These are phyloP conservation scores for Microchrysa polita DNA, from an alignment of 2,888 invertebrate species.

Conservation along the genomic window DNA sequence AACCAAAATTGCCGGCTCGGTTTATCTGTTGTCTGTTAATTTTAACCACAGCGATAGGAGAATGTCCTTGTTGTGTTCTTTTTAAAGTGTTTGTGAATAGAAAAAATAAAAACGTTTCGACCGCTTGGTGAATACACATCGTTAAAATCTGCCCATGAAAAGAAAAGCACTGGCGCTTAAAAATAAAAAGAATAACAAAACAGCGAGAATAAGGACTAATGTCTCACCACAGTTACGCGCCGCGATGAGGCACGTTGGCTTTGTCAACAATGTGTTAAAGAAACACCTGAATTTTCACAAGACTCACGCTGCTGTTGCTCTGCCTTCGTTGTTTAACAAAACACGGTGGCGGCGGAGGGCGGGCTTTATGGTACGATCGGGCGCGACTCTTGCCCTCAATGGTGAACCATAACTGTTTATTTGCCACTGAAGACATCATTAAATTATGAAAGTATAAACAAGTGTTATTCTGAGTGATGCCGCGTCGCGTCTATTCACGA, in stretches of 20 bases:
- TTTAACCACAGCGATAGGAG: not conserved
- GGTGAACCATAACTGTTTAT: slow-evolving; percentile 41
- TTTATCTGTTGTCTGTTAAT: slow-evolving; percentile 27
- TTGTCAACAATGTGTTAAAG: slow-evolving; percentile 1
- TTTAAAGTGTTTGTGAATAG: not conserved
- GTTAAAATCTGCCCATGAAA: slow-evolving; percentile 15
- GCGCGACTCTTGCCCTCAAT: slow-evolving; percentile 29
- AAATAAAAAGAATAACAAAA: slow-evolving; percentile 23
- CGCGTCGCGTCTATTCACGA: too few species aligned
- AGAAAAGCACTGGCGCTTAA: not conserved
- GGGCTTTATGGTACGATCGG: too few species aligned
- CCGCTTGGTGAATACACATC: slow-evolving; percentile 18
- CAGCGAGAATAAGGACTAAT: not conserved
- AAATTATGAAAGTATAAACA: slow-evolving; percentile 43
- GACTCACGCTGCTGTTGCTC: too few species aligned
- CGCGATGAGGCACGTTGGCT: not conserved
- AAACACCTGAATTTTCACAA: slow-evolving; percentile 13
- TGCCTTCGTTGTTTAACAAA: slow-evolving; percentile 1
- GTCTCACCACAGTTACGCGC: not conserved
- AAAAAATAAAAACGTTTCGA: too few species aligned
- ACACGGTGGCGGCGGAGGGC: not conserved
- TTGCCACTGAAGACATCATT: slow-evolving; percentile 40
- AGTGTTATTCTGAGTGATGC: slow-evolving; percentile 3
- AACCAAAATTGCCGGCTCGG: not conserved
- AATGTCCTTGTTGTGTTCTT: not conserved